These are phyloP conservation scores for Miltochrista miniata DNA, from an alignment of 2,888 invertebrate species.

Conservation along the genomic window DNA sequence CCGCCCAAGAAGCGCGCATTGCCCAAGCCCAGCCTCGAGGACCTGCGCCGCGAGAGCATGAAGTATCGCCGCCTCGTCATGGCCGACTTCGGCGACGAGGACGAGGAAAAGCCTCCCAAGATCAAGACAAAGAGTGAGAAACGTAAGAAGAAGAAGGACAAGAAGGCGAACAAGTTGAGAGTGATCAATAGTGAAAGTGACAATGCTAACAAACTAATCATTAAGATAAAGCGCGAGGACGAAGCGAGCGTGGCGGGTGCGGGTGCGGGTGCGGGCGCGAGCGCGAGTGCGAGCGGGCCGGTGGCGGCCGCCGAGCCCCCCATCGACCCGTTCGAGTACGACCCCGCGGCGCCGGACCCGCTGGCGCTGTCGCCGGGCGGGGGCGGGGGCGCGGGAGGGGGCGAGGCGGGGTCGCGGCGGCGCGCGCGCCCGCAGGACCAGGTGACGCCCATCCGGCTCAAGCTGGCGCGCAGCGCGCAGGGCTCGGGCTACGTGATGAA, in stretches of 20 bases:
- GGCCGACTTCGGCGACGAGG: constrained; percentile 89
- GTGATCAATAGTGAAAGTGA: constrained; percentile 77
- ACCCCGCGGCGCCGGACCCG: too few relatives aligned
- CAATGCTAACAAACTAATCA: constrained; percentile 89
- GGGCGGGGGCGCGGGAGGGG: too few relatives aligned
- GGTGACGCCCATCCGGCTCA: constrained; percentile 92
- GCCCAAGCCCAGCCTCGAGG: constrained; percentile 88
- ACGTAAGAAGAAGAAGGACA: constrained; percentile 80
- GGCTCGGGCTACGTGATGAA: constrained; percentile 88
- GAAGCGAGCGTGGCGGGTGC: constrained; percentile 30
- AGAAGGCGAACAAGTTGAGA: constrained; percentile 81
- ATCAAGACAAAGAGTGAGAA: constrained; percentile 71
- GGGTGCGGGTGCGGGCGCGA: neutral
- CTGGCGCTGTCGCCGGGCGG: too few relatives aligned
- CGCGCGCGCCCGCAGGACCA: constrained; percentile 86
- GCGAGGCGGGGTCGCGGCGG: constrained; percentile 69
- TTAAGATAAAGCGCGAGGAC: constrained; percentile 86
- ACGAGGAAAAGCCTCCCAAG: constrained; percentile 82
- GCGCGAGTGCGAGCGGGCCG: constrained; percentile 69
- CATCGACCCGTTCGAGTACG: constrained; percentile 68
- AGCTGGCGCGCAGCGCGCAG: constrained; percentile 91
- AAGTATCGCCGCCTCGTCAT: constrained; percentile 92
- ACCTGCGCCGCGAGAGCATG: constrained; percentile 93
- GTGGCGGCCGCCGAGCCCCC: constrained; percentile 74
- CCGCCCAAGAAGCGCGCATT: constrained; percentile 92